Evolutionary conservation across 2,113 vertebrate species (phyloP), one percentile per base, ranked within the genome.

Genomic region (Hippocampus mohnikei): DNA sequence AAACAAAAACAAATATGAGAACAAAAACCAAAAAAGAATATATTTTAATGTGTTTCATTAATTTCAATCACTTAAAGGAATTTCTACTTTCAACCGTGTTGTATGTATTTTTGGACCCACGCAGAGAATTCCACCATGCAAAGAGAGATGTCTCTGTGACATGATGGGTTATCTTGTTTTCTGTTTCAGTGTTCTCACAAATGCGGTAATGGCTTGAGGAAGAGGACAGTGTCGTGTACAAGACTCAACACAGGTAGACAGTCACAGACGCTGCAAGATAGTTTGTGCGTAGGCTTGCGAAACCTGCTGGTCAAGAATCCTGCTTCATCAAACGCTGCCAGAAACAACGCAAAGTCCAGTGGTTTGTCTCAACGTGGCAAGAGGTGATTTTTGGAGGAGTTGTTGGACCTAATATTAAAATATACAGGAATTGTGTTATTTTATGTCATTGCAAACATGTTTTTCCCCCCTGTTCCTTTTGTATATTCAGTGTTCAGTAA

Each of bases 341-440:
- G 74, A 95, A 93, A 73, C 91, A 89, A 46, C 91, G 79, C 75
- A 94, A 93, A 75, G 84, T 93, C 67, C 94, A 96, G 84, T 96
- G 95, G 95, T 89, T 95, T 21, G 85, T 94, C 78, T 94, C 94
- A 0, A 86, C 90, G 1, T 96, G 95, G 95, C 91, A 93, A 58
- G 90, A 95, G 94, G 95, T 95, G 80, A 41, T n/a, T 44, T 42
- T 41, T n/a, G 10, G 33, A 25, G 37, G 21, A 8, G 20, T 5
- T 11, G 64, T 15, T 66, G 41, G n/a, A n/a, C 13, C 40, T 21
- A 66, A 66, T 4, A 44, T 16, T 27, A 16, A 44, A 44, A 5
- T 48, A 5, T 23, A 0, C 42, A 18, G 33, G 58, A 29, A 33
- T 33, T 60, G 5, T 8, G 23, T 55, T 20, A 5, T 4, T 52